Percentiles rank a stretch among this genome's conserved stretches.
Conservation (phyloP, 2,797 vertebrate genomes). For the Pseudomugil gertrudae region DNA sequence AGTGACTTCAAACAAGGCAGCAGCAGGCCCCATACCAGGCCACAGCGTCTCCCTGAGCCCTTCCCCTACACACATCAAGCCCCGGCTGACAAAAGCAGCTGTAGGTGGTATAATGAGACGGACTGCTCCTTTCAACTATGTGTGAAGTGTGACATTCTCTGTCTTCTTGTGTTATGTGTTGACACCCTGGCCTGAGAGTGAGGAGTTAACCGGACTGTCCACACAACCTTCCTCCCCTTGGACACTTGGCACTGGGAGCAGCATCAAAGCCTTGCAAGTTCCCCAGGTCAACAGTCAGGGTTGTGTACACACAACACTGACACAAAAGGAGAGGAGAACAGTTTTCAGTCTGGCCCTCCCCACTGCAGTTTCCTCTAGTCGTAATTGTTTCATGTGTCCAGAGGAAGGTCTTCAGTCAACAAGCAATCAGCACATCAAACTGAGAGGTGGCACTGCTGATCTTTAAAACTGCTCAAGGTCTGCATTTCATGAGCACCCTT, state of each 20-base stretch:
- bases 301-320: conserved; percentile 36
- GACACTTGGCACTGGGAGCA: conserved; percentile 52
- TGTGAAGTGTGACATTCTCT: conserved; percentile 74
- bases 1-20: conserved; percentile 78
- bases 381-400: conserved; percentile 42
- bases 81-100: conserved; percentile 77
- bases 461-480: conserved; percentile 16
- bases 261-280: conserved; percentile 65
- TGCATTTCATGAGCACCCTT: conserved; percentile 24
- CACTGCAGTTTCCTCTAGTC: conserved; percentile 43
- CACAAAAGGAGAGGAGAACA: conserved; percentile 39
- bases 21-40: conserved; percentile 74
- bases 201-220: conserved; percentile 58
- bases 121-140: conserved; percentile 71
- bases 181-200: conserved; percentile 59
- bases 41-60: conserved; percentile 63
- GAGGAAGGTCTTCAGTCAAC: conserved; percentile 44
- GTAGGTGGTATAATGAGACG: conserved; percentile 82
- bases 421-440: conserved; percentile 35
- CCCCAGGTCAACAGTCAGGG: conserved; percentile 63
- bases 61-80: conserved; percentile 77
- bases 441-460: conserved; percentile 3
- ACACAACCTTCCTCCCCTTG: conserved; percentile 44
- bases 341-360: conserved; percentile 28
- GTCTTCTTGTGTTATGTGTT: conserved; percentile 68